A percentile compares a stretch with the other conserved stretches of the same genome.
These are phyloP conservation scores for Ryuthela nishihirai DNA, from an alignment of 2,888 invertebrate genomes.

Conservation along the genomic window DNA sequence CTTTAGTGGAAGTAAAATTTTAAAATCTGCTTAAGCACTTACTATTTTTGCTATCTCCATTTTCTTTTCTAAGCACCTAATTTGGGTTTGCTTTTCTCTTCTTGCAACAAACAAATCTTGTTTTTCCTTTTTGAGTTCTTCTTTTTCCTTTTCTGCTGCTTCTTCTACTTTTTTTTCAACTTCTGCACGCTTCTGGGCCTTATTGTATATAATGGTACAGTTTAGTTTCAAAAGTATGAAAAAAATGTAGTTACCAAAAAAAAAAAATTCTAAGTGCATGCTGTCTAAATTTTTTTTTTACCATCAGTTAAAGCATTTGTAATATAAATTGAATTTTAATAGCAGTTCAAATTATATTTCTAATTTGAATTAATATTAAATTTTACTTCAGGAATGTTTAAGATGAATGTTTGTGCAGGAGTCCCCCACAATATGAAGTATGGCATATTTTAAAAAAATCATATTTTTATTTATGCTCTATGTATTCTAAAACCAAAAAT, in stretches of 20 bases:
- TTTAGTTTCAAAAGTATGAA: not conserved
- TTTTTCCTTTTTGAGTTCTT: constrained; percentile 74
- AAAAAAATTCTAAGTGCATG: not conserved
- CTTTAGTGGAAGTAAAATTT: too few species aligned
- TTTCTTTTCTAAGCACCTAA: constrained; percentile 83
- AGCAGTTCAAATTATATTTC: too few species aligned
- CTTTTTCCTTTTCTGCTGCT: constrained; percentile 79
- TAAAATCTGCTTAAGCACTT: too few species aligned
- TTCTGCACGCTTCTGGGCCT: constrained; percentile 78
- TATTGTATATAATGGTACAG: constrained; percentile 11
- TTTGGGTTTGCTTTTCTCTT: constrained; percentile 81
- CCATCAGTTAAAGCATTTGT: not conserved
- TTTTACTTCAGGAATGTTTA: too few species aligned
- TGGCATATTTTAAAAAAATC: too few species aligned
- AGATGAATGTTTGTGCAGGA: too few species aligned
- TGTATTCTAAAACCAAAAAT: too few species aligned
- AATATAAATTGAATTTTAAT: not conserved
- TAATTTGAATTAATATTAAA: too few species aligned
- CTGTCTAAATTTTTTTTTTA: too few species aligned
- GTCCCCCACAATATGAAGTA: too few species aligned
- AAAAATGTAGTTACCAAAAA: not conserved
- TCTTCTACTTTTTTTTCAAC: constrained; percentile 93
- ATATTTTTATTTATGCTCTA: too few species aligned
- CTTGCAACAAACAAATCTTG: constrained; percentile 79
- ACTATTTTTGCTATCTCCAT: constrained; percentile 83